Evolutionary conservation across 2,888 invertebrate genomes (phyloP), one percentile per base, ranked within the genome.

Genomic region (Choreutis nemorana): DNA sequence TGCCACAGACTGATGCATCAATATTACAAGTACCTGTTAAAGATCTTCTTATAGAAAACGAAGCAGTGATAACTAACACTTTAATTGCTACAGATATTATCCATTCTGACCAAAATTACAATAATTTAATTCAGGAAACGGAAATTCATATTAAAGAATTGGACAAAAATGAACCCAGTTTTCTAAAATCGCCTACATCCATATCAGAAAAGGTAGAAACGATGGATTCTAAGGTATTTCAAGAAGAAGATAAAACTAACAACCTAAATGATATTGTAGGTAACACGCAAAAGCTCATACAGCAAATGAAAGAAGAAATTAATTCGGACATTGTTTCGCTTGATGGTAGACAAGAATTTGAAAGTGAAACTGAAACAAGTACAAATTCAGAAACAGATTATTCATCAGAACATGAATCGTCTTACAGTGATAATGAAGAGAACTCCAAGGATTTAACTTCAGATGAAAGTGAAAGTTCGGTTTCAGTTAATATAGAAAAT

Each of bases 231-330:
- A n/a, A n/a, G n/a, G n/a, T n/a, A n/a, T n/a, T 8, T 18, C 14
- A 16, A 33, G 32, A 36, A 11, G 35, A 24, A 33, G 67, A 71
- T 34, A 73, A 61, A 45, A 32, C 60, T 2, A 68, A 48, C 32
- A 77, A 78, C 38, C 49, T 78, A 14, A 68, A 59, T 38, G 83
- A 84, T 36, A 72, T 85, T 28, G 83, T 85, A 5, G 81, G 81
- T 44, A 80, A 82, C 33, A 85, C 85, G 1, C 84, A 85, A 51
- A 75, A 72, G 32, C 48, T 85, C 23, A 85, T 85, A 35, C 83
- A 85, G 40, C 84, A 84, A 60, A 85, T 85, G 85, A 83, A 81
- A 50, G 82, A 83, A 43, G 85, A 85, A 71, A 83, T 85, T 20
- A 82, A 81, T 52, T 78, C 73, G 14, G 82, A 82, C 45, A 83